phyloP scores from a whole-genome alignment of 2,113 vertebrate species.

The Suricata suricatta region DNA sequence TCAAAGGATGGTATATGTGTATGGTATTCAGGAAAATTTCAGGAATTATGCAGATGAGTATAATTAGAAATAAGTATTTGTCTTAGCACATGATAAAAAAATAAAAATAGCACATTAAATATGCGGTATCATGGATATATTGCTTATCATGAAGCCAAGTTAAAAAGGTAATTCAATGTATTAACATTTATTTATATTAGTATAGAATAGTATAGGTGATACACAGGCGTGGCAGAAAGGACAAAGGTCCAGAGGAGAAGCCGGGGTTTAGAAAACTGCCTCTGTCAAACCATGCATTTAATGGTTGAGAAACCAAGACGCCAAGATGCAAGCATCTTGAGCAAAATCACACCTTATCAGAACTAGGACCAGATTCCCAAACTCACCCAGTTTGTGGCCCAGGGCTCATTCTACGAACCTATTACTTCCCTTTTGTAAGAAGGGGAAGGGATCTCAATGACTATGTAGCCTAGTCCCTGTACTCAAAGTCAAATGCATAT shows the following conservation, averaged over 20 bases:
- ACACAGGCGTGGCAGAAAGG: neutral
- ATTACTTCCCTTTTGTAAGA: neutral
- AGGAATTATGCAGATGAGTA: neutral
- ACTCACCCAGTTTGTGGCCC: neutral
- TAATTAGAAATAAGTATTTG: slow-evolving; percentile 16
- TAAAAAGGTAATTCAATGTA: neutral
- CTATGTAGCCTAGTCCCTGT: too few relatives aligned
- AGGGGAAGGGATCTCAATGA: neutral
- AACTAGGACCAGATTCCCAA: neutral
- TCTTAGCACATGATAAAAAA: slow-evolving; percentile 24
- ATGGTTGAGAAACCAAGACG: neutral
- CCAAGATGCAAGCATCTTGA: neutral
- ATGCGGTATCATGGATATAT: slow-evolving; percentile 2
- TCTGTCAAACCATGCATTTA: neutral
- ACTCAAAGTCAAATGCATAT: neutral
- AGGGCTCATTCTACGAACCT: neutral
- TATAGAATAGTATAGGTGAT: neutral
- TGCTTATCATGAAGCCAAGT: neutral
- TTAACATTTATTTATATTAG: too few relatives aligned
- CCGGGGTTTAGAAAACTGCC: neutral
- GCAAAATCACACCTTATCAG: neutral
- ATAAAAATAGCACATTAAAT: neutral
- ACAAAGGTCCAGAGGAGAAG: neutral
- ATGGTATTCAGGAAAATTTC: neutral
- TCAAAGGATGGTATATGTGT: neutral